A percentile compares a stretch with the other conserved stretches of the same genome.
Conservation (phyloP, 2,797 vertebrate genomes). For the Lithobates pipiens region DNA sequence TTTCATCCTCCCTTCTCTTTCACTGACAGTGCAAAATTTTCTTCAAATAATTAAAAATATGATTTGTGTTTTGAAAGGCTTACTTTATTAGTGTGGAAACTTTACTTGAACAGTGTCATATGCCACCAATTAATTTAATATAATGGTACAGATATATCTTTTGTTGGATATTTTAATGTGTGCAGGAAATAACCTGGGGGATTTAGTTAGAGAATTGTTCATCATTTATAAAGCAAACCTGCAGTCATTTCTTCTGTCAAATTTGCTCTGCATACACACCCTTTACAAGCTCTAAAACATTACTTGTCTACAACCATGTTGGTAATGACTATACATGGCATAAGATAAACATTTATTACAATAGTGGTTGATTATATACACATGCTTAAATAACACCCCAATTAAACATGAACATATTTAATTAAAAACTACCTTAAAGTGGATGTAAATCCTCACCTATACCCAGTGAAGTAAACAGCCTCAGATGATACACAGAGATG, state of each 20-base stretch:
- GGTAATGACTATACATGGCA: no score
- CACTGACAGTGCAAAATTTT: conserved; percentile 46
- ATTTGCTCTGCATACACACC: neutral
- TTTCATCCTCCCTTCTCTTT: conserved; percentile 22
- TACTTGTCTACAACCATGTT: no score
- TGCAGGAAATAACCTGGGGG: conserved; percentile 24
- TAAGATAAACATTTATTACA: no score
- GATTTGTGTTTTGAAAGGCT: conserved; percentile 46
- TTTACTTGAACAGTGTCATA: conserved; percentile 29
- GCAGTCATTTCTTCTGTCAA: neutral
- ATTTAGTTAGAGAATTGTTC: neutral
- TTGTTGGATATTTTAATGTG: conserved; percentile 28
- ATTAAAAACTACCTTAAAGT: no score
- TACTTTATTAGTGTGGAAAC: conserved; percentile 20
- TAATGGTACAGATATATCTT: conserved; percentile 42
- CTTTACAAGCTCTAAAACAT: neutral
- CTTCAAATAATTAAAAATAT: conserved; percentile 51
- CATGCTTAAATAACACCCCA: no score
- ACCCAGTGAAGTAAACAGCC: no score
- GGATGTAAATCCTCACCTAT: no score
- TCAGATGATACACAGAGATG: no score
- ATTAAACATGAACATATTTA: no score
- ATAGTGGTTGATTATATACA: no score
- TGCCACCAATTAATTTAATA: conserved; percentile 42
- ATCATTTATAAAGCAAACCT: conserved; percentile 24